Evolutionary conservation across 2,797 vertebrate genomes (phyloP).

Genomic region (Epinephelus coioides): DNA sequence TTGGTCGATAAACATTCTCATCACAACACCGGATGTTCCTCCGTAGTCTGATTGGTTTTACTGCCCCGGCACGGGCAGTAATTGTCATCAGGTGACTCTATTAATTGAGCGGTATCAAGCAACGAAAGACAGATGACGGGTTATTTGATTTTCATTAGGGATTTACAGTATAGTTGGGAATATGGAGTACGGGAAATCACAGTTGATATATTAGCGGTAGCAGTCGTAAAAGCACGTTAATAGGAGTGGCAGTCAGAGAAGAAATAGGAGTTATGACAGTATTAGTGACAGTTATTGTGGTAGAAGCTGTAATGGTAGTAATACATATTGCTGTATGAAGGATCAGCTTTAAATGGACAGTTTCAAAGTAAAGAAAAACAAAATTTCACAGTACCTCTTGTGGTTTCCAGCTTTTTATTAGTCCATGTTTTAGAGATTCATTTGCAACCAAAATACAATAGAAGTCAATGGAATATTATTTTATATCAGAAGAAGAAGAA

Average conservation of each 20-base stretch:
- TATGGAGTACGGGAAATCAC: conserved; percentile 16
- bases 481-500: not conserved
- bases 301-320: not conserved
- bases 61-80: conserved; percentile 14
- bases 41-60: conserved; percentile 47
- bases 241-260: not conserved
- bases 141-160: conserved; percentile 49
- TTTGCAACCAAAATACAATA: not conserved
- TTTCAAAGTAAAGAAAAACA: not conserved
- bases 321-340: not conserved
- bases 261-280: not conserved
- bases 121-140: conserved; percentile 29
- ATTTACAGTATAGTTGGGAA: conserved; percentile 38
- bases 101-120: conserved; percentile 61
- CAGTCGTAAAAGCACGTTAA: conserved; percentile 7
- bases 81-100: conserved; percentile 48
- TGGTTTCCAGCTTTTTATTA: not conserved
- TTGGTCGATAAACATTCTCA: conserved; percentile 74
- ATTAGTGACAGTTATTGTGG: not conserved
- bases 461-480: not conserved
- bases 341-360: not conserved
- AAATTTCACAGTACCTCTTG: not conserved
- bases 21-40: conserved; percentile 66
- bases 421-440: not conserved
- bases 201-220: conserved; percentile 8